Evolutionary conservation across 2,113 vertebrate species (phyloP), one percentile per base, ranked within the genome.

Genomic region (Cettia cetti): DNA sequence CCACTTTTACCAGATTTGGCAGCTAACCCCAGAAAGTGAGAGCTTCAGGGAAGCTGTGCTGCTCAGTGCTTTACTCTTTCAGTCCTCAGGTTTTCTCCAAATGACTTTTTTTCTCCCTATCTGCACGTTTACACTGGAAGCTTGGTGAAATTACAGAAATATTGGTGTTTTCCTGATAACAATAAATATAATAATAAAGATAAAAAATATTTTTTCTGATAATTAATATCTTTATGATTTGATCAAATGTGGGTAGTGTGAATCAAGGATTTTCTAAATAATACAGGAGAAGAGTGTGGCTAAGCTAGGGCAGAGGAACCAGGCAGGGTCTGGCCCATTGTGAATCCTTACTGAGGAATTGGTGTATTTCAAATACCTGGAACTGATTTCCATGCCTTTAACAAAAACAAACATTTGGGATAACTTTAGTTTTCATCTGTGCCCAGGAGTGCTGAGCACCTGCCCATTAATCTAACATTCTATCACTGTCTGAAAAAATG

Each of bases 31-130:
- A 3, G 20, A 54, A 15, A 83, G 3, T 0, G 1, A 71, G 31
- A 64, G 20, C 6, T 42, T 18, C 56, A 35, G 75, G 40, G 31
- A 82, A 56, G 14, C 5, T 21, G 1, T 27, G n/a, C 40, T 85
- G 31, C 60, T 45, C 5, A 1, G 7, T 49, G 10, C 17, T 54
- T 30, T 42, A 3, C 6, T 59, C 39, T 59, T 54, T 50, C 56
- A 26, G 19, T n/a, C 57, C 53, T 85, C 40, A 30, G 13, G 2
- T 65, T 82, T 82, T 77, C 71, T 92, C 40, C 63, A 59, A 27
- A 45, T 2, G 1, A 39, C 12, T 4, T 49, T 6, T 7, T 53
- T 45, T 35, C 21, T 28, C 57, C 4, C 30, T 30, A 0, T n/a
- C 70, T 90, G 53, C 14, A 30, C 23, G 21, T 69, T 88, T 45